phyloP scores from a whole-genome alignment of 2,113 vertebrate genomes.

The Nibea coibor region DNA sequence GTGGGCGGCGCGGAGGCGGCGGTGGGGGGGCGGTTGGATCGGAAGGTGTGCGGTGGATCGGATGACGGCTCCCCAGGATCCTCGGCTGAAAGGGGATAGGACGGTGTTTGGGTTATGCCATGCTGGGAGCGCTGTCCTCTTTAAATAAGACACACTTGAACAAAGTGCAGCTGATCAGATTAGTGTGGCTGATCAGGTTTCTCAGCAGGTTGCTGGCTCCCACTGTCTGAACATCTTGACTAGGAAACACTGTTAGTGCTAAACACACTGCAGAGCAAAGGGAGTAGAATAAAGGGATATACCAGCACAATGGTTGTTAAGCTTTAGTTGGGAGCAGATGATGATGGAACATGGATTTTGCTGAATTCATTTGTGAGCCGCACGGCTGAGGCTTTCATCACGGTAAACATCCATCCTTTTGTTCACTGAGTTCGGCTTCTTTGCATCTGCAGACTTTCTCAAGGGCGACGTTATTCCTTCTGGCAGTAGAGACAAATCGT shows the following conservation, averaged over 20 bases:
- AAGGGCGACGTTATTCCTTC: conserved; percentile 51
- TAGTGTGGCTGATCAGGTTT: conserved; percentile 71
- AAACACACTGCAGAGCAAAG: conserved; percentile 37
- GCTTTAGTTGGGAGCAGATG: conserved; percentile 16
- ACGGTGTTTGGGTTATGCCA: conserved; percentile 79
- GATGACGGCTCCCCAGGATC: conserved; percentile 54
- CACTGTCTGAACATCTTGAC: conserved; percentile 69
- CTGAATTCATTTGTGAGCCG: conserved; percentile 9
- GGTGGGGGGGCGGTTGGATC: background rate
- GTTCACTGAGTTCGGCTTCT: conserved; percentile 6
- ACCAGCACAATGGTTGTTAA: conserved; percentile 16
- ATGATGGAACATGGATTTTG: conserved; percentile 18
- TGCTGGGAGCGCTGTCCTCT: conserved; percentile 70
- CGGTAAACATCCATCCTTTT: conserved; percentile 30
- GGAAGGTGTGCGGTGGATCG: conserved; percentile 61
- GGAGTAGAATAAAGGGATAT: background rate
- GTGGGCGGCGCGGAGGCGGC: no score
- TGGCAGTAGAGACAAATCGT: conserved; percentile 46
- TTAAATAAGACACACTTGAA: conserved; percentile 78
- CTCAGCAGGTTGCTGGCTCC: conserved; percentile 70
- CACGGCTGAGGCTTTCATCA: background rate
- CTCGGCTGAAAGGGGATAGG: conserved; percentile 74
- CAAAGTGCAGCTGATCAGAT: conserved; percentile 81
- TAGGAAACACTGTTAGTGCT: conserved; percentile 35
- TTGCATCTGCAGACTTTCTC: conserved; percentile 37